Percentiles rank a stretch among this genome's conserved stretches.
Evolutionary conservation across 2,113 vertebrate genomes (phyloP).

Genomic region (Eurystomus gularis): DNA sequence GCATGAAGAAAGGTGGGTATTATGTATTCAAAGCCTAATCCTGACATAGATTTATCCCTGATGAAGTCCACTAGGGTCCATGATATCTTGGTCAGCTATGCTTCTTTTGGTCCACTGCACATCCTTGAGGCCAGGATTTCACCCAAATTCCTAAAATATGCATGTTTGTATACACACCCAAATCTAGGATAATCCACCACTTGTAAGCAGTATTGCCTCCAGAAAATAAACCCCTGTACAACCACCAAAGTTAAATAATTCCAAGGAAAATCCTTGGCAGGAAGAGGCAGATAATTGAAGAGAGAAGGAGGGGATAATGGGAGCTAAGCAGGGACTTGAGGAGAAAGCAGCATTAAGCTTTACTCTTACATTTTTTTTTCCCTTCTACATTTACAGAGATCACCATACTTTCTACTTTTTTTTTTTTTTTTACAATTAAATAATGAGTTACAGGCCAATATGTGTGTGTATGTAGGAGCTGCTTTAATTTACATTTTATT

Average conservation of each 20-base stretch:
- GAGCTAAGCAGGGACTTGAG: background rate
- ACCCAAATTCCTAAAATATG: background rate
- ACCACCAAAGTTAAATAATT: background rate
- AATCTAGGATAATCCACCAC: background rate
- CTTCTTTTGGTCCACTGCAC: background rate
- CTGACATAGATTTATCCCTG: background rate
- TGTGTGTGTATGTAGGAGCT: rapidly evolving
- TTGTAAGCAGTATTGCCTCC: background rate
- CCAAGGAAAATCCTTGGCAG: background rate
- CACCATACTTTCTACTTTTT: background rate
- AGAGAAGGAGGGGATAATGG: background rate
- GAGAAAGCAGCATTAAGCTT: background rate
- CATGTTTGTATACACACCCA: background rate
- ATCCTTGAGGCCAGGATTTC: background rate
- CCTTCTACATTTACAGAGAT: background rate
- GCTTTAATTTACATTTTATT: background rate
- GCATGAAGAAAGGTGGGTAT: background rate
- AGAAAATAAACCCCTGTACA: background rate
- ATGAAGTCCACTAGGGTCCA: background rate
- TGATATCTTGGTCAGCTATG: background rate
- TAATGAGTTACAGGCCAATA: background rate
- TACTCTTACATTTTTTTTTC: background rate
- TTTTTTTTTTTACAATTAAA: background rate
- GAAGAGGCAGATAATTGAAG: background rate
- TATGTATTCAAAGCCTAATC: background rate